A percentile compares a stretch with the other conserved stretches of the same genome.
phyloP scores from a whole-genome alignment of 2,113 vertebrate species.

The Canis aureus region DNA sequence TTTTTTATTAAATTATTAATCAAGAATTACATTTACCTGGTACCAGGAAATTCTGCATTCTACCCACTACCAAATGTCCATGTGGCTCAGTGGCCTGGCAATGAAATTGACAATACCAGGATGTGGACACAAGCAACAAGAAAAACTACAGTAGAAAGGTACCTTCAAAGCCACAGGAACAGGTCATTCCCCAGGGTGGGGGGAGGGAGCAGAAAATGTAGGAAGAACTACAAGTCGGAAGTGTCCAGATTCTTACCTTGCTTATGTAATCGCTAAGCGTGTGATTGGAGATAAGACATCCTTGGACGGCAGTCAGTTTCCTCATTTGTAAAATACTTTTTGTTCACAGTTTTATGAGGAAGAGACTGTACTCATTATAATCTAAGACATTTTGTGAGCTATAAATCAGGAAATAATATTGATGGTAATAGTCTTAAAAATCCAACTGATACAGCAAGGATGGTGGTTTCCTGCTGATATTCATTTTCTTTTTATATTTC shows the following conservation, averaged over 20 bases:
- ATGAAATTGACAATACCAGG: neutral
- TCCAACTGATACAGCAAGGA: slow-evolving; percentile 42
- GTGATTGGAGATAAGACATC: neutral
- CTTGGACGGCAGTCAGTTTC: slow-evolving; percentile 14
- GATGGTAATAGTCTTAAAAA: slow-evolving; percentile 68
- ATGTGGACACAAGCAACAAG: neutral
- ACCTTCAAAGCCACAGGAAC: neutral
- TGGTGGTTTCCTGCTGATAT: neutral
- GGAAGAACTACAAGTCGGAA: neutral
- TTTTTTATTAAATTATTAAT: slow-evolving; percentile 77
- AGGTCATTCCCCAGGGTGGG: neutral
- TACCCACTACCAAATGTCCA: neutral
- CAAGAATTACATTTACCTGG: slow-evolving; percentile 58
- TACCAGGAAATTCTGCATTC: slow-evolving; percentile 7
- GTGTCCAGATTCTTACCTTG: slow-evolving; percentile 2
- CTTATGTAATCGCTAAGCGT: neutral
- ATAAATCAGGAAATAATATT: slow-evolving; percentile 67
- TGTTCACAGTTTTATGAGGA: neutral
- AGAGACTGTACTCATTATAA: slow-evolving; percentile 50
- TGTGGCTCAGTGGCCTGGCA: neutral
- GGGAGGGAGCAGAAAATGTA: neutral
- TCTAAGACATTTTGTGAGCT: slow-evolving; percentile 48
- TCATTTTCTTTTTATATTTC: slow-evolving; percentile 66
- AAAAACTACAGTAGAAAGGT: neutral
- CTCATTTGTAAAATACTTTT: slow-evolving; percentile 43